Conservation (phyloP, 2,888 invertebrate genomes). For the Diabrotica balteata region DNA sequence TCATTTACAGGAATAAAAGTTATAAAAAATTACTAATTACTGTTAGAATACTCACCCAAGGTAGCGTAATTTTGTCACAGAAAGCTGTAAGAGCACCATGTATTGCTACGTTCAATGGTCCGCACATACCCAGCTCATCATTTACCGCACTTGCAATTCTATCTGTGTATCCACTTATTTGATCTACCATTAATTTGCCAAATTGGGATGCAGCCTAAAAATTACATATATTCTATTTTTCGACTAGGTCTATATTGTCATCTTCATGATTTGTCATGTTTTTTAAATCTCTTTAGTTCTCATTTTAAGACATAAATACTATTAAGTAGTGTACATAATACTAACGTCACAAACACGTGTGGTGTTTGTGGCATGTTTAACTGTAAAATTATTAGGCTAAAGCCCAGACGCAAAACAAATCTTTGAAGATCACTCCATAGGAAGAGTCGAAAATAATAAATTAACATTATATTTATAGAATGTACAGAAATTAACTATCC, state of each 20-base stretch:
- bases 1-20: too few relatives aligned
- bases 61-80: constrained; percentile 83
- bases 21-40: neutral
- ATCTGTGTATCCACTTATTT: constrained; percentile 72
- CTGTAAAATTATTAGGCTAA: too few relatives aligned
- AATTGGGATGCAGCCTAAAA: constrained; percentile 72
- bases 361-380: too few relatives aligned
- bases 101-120: constrained; percentile 79
- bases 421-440: too few relatives aligned
- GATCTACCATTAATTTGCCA: constrained; percentile 68
- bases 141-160: constrained; percentile 69
- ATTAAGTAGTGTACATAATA: too few relatives aligned
- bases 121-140: constrained; percentile 76
- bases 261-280: too few relatives aligned
- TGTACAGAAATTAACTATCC: neutral
- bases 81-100: constrained; percentile 78
- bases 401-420: too few relatives aligned
- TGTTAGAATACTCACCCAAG: constrained; percentile 72
- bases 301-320: too few relatives aligned
- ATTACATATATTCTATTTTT: constrained; percentile 11
- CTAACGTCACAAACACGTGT: too few relatives aligned
- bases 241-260: constrained; percentile 1
- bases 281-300: too few relatives aligned
- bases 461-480: neutral
- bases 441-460: too few relatives aligned